Evolutionary conservation across 2,113 vertebrate genomes (phyloP), one percentile per base, ranked within the genome.

Genomic region (Mesembrinibis cayennensis): DNA sequence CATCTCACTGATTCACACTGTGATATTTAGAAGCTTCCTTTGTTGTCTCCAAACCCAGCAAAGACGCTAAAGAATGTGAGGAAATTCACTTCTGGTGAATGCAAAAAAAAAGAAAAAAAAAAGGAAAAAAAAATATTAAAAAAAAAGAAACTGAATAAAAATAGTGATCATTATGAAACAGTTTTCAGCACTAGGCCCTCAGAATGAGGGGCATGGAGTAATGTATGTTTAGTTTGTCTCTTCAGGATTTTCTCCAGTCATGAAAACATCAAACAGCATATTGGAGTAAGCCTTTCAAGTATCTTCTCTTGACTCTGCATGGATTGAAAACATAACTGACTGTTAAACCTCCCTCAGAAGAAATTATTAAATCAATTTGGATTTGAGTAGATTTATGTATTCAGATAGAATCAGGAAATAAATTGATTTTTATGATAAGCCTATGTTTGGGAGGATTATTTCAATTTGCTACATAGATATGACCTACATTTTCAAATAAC

Each of bases 371-470:
- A 92, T 70, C 55, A 82, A 56, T 91, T 89, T 78, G 34, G 36
- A 74, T 89, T 96, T 92, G n/a, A 63, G n/a, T 69, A 74, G 59
- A 79, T 74, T 59, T 88, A 90, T 67, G 72, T 82, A 93, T 90
- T 94, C 45, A 90, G 83, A 72, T 9, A 94, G 32, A 92, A 93
- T 65, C 34, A 61, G 26, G 42, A 74, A 90, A 71, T 93, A 95
- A 94, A 91, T 90, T 69, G 61, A 95, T 95, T 97, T 91, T 95
- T 94, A 94, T 91, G 29, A 67, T 95, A 79, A 79, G 19, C 34
- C 82, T 63, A 16, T 29, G 27, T 89, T 89, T 94, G 63, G 67
- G 40, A 80, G 63, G 67, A 97, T 96, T 96, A 91, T 91, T 94
- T 82, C 71, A 86, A 93, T 81, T 93, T 94, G 36, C 38, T 81